A percentile compares a stretch with the other conserved stretches of the same genome.
Conservation (phyloP, 2,797 vertebrate genomes). For the Rhynchotus rufescens region DNA sequence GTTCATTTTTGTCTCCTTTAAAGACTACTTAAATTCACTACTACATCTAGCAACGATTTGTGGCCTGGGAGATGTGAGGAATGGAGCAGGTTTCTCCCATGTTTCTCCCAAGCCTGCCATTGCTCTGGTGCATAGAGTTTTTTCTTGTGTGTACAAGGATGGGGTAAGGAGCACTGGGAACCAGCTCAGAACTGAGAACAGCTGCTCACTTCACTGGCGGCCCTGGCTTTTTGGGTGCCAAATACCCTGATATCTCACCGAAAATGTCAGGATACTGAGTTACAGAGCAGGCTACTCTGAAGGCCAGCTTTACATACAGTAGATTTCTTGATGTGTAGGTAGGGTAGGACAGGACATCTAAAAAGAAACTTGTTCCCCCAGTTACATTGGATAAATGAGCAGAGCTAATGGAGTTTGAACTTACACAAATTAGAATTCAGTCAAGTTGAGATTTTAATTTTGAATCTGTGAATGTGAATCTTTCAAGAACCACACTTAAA, state of each 20-base stretch:
- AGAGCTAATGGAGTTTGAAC: background rate
- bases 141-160: background rate
- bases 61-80: background rate
- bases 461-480: background rate
- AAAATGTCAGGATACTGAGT: background rate
- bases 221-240: background rate
- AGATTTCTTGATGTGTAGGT: background rate
- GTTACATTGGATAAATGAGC: background rate
- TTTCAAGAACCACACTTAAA: background rate
- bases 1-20: background rate
- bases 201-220: background rate
- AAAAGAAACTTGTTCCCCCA: background rate
- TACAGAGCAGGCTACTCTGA: background rate
- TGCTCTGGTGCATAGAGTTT: background rate
- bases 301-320: background rate
- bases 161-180: background rate
- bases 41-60: background rate
- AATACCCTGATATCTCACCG: background rate
- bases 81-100: background rate
- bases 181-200: background rate
- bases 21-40: background rate
- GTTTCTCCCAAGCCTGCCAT: fast-evolving
- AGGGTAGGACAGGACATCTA: background rate
- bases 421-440: background rate
- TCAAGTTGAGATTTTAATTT: background rate